Evolutionary conservation across 2,888 invertebrate genomes (phyloP).

Genomic region (Himalopsyche anomala): DNA sequence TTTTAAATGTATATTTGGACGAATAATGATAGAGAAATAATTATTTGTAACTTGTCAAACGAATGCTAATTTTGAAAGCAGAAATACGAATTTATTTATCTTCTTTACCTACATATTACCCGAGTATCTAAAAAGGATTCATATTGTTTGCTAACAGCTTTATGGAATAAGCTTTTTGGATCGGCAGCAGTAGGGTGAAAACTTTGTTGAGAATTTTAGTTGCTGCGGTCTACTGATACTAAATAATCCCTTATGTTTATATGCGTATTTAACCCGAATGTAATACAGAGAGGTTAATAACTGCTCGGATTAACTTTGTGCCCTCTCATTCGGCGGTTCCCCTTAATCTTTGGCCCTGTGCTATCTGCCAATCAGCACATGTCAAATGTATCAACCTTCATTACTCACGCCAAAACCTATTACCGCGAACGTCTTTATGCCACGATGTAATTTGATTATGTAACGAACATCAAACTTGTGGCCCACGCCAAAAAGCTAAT

Average conservation of each 20-base stretch:
- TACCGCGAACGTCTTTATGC: conserved; percentile 1
- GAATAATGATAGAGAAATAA: no score
- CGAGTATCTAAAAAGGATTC: not conserved
- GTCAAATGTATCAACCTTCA: conserved; percentile 5
- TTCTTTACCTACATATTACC: no score
- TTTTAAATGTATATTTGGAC: no score
- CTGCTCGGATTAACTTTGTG: conserved; percentile 7
- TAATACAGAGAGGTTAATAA: conserved; percentile 22
- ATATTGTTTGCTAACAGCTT: conserved; percentile 3
- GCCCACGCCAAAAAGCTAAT: not conserved
- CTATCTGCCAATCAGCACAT: conserved; percentile 22
- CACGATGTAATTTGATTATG: not conserved
- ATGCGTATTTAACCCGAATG: not conserved
- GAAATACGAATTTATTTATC: no score
- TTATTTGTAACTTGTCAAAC: no score
- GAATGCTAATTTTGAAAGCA: no score
- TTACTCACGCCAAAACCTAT: conserved; percentile 13
- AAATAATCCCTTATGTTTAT: conserved; percentile 11
- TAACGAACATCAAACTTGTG: not conserved
- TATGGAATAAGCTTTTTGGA: not conserved
- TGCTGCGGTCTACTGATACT: not conserved
- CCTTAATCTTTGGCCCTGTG: not conserved
- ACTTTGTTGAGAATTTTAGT: not conserved
- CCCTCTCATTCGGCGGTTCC: conserved; percentile 1
- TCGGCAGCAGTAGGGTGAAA: not conserved